A percentile compares a stretch with the other conserved stretches of the same genome.
These are phyloP conservation scores for Batillaria attramentaria DNA, from an alignment of 1,140 invertebrate species.

Conservation along the genomic window DNA sequence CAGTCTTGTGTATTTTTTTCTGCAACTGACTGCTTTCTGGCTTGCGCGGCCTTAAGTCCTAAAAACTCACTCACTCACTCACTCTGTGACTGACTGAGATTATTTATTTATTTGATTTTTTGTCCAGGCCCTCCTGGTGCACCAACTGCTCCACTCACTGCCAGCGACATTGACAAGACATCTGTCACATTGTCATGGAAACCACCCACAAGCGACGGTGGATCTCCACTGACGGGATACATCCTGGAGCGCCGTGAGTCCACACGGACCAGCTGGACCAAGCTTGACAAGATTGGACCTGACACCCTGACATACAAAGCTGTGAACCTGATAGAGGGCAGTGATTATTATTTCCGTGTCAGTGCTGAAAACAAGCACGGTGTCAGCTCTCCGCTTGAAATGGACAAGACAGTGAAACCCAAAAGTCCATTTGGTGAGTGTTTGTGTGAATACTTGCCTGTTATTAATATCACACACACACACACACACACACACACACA, in stretches of 20 bases:
- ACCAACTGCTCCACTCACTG: slow-evolving; percentile 92
- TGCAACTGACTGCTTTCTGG: too few relatives aligned
- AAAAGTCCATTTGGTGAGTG: slow-evolving; percentile 82
- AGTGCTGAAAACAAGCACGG: slow-evolving; percentile 98
- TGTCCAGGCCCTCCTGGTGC: slow-evolving; percentile 87
- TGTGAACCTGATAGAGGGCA: slow-evolving; percentile 87
- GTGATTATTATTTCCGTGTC: slow-evolving; percentile 96
- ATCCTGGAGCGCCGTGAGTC: slow-evolving; percentile 67
- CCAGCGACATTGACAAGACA: slow-evolving; percentile 61
- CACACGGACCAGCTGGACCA: slow-evolving; percentile 90
- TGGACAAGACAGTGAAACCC: slow-evolving; percentile 77
- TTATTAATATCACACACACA: neutral
- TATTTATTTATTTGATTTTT: too few relatives aligned
- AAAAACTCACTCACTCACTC: too few relatives aligned
- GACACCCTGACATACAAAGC: slow-evolving; percentile 80
- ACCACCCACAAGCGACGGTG: slow-evolving; percentile 92
- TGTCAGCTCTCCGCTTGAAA: slow-evolving; percentile 87
- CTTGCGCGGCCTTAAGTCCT: too few relatives aligned
- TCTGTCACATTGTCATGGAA: slow-evolving; percentile 92
- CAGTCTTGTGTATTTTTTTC: too few relatives aligned
- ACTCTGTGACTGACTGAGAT: too few relatives aligned
- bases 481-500: neutral
- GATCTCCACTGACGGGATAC: slow-evolving; percentile 75
- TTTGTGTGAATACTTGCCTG: neutral
- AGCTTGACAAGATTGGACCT: slow-evolving; percentile 75